Evolutionary conservation across 1,140 invertebrate genomes (phyloP).

Genomic region (Elysia chlorotica): DNA sequence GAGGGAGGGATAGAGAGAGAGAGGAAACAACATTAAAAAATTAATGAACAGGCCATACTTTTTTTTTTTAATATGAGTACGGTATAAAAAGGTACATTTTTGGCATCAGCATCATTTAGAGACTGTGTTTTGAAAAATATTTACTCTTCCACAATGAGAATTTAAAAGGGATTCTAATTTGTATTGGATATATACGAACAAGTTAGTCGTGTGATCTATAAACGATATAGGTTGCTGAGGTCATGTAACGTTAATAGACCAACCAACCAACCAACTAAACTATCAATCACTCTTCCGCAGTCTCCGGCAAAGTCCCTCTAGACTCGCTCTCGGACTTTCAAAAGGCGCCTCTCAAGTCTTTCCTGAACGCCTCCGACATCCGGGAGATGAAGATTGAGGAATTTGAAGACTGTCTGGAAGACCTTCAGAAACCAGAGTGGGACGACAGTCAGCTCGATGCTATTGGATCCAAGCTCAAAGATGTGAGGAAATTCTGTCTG

Average conservation of each 20-base stretch:
- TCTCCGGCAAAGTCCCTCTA: background rate
- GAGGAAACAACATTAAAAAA: too few species aligned
- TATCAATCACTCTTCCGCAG: too few species aligned
- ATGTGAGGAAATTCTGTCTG: background rate
- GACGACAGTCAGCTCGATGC: background rate
- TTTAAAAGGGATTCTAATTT: too few species aligned
- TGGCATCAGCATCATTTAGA: too few species aligned
- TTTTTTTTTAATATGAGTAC: too few species aligned
- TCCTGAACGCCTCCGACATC: background rate
- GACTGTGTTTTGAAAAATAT: too few species aligned
- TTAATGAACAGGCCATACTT: too few species aligned
- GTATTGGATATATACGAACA: background rate
- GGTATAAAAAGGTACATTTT: too few species aligned
- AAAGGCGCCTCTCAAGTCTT: background rate
- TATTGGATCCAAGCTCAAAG: background rate
- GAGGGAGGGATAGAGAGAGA: too few species aligned
- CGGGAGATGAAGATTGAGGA: background rate
- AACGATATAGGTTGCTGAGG: background rate
- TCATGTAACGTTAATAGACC: background rate
- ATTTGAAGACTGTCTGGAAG: background rate
- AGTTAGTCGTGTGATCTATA: background rate
- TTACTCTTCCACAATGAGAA: too few species aligned
- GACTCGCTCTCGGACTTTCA: background rate
- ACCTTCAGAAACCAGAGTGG: background rate
- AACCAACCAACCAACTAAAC: too few species aligned